Base-by-base conservation (phyloP, 1,140 invertebrate genomes). In the Amphibalanus amphitrite region DNA sequence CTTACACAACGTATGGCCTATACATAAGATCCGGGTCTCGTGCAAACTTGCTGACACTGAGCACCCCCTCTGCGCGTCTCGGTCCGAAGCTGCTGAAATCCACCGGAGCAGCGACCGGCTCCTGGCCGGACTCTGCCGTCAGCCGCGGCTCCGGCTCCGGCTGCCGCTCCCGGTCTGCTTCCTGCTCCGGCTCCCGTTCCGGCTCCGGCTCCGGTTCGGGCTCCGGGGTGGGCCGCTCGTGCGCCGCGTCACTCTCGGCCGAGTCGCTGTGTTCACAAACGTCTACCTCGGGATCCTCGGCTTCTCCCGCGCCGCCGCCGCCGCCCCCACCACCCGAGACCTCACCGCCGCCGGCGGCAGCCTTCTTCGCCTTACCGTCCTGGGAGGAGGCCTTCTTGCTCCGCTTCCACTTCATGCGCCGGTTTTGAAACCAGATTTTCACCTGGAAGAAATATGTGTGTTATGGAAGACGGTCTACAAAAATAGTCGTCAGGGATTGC, bases 371-470 rank as follows among this genome's bases (percentile, higher is more conserved):
- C 17, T 71, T 67, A 38, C 47, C 33, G 15, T 73, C 70, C 72
- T 67, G 69, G 28, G 65, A 28, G 71, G 67, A 30, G 0, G 92
- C 90, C 78, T 95, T 95, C 84, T 95, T 95, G 73, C 91, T 94
- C 6, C 93, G 83, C 79, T 95, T 95, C 92, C 92, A 95, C 79
- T 95, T 95, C 93, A 95, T 95, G 75, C 92, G 84, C 26, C 93
- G 84, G 80, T 95, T 95, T 85, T 95, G 93, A 80, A 95, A 95
- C 93, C 93, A 95, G 74, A 95, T 95, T 84, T 95, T 95, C 67
- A 95, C 91, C 91, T 93, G 82, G 28, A 38, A 38, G 4, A 38
- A 15, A 38, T 38, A 4, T 4, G 15, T 15, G 15, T 15, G 33
- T 38, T 38, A n/a, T n/a, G n/a, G 33, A 6, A 38, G 15, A 15